Percentiles rank a stretch among this genome's conserved stretches.
These are phyloP conservation scores for Etheostoma spectabile DNA, from an alignment of 2,113 vertebrate genomes.

Conservation along the genomic window DNA sequence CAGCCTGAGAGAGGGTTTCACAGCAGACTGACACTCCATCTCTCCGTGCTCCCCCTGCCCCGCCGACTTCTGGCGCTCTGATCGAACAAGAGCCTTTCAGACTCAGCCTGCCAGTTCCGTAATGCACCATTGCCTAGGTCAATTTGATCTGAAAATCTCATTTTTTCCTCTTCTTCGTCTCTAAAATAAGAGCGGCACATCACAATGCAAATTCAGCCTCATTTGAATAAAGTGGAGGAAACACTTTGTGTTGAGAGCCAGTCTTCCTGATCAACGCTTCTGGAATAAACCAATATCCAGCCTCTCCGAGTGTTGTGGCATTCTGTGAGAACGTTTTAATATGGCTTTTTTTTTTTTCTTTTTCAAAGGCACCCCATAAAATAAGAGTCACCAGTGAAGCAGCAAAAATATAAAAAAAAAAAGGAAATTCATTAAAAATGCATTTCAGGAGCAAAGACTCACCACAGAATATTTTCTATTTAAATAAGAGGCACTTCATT, in stretches of 20 bases:
- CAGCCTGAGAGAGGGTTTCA: constrained; percentile 76
- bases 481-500: constrained; percentile 99
- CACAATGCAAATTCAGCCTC: constrained; percentile 99
- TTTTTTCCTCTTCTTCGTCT: constrained; percentile 97
- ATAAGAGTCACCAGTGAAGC: constrained; percentile 99
- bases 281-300: constrained; percentile 99
- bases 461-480: constrained; percentile 99
- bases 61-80: constrained; percentile 91
- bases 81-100: constrained; percentile 98
- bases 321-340: constrained; percentile 98
- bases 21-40: constrained; percentile 78
- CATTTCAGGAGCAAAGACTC: constrained; percentile 99
- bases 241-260: constrained; percentile 99
- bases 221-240: constrained; percentile 99
- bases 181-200: constrained; percentile 99
- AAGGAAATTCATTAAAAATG: constrained; percentile 99
- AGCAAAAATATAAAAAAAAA: constrained; percentile 93
- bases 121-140: constrained; percentile 99
- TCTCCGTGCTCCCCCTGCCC: constrained; percentile 86
- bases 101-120: constrained; percentile 98
- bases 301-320: constrained; percentile 97
- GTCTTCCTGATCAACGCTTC: constrained; percentile 99
- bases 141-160: constrained; percentile 99
- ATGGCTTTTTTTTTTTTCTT: constrained; percentile 89
- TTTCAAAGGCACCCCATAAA: constrained; percentile 95